Evolutionary conservation across 2,797 vertebrate species (phyloP).

Genomic region (Rhinichthys osculus): DNA sequence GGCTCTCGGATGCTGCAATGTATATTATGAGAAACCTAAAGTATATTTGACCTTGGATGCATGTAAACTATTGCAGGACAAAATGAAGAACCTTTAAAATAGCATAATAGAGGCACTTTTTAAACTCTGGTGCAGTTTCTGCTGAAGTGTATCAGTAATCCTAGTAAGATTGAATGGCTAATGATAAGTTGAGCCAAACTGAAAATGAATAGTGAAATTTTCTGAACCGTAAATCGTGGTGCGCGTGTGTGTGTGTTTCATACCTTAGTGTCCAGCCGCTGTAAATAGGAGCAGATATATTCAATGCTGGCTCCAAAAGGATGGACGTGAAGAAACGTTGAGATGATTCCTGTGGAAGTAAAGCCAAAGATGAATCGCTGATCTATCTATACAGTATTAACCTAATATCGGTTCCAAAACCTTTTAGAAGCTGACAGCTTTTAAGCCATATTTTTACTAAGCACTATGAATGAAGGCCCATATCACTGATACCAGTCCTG

Average conservation of each 20-base stretch:
- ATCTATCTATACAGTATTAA: neutral
- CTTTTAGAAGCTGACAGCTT: neutral
- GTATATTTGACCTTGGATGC: neutral
- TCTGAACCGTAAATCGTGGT: neutral
- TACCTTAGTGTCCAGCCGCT: conserved; percentile 77
- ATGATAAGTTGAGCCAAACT: neutral
- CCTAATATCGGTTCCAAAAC: neutral
- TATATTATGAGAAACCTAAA: neutral
- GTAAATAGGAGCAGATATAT: conserved; percentile 95
- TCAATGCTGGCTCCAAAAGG: conserved; percentile 93
- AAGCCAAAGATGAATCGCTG: conserved; percentile 25
- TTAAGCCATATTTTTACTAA: neutral
- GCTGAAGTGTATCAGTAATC: neutral
- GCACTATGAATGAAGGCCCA: neutral
- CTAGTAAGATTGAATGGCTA: neutral
- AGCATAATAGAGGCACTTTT: neutral
- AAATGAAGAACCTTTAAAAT: neutral
- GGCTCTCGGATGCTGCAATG: too few species aligned
- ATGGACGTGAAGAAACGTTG: conserved; percentile 92
- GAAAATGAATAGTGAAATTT: neutral
- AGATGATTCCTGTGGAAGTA: conserved; percentile 88
- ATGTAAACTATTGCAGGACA: neutral
- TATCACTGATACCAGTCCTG: neutral
- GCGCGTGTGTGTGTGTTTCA: conserved; percentile 10
- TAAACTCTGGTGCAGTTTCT: neutral